These are phyloP conservation scores for Pungitius pungitius DNA, from an alignment of 2,113 vertebrate species.

Conservation along the genomic window DNA sequence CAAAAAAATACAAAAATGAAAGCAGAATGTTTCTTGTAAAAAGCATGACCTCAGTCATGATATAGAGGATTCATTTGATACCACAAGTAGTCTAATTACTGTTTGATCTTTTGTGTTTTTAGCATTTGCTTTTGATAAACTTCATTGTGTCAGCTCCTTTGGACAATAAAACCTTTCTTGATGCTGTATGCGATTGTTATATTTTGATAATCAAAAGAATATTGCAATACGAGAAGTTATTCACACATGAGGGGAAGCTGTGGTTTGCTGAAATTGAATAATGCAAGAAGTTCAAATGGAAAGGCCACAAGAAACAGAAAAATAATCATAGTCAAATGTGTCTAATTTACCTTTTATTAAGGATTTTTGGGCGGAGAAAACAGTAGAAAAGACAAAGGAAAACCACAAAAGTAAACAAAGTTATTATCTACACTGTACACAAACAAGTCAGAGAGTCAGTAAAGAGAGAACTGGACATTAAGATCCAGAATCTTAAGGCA, in stretches of 20 bases:
- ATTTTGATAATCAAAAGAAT: constrained; percentile 20
- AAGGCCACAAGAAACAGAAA: neutral
- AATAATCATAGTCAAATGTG: constrained; percentile 23
- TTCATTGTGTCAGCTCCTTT: constrained; percentile 62
- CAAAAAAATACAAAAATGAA: constrained; percentile 9
- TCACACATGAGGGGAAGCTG: neutral
- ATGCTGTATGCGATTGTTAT: constrained; percentile 34
- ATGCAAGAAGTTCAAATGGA: neutral
- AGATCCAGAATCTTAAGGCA: constrained; percentile 58
- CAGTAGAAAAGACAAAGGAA: constrained; percentile 52
- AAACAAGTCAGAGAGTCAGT: constrained; percentile 43
- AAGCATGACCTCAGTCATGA: constrained; percentile 31
- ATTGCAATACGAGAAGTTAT: neutral
- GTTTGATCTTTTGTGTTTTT: constrained; percentile 51
- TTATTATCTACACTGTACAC: constrained; percentile 70
- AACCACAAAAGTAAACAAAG: constrained; percentile 36
- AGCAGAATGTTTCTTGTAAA: constrained; percentile 29
- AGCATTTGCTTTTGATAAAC: constrained; percentile 51
- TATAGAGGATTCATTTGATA: constrained; percentile 42
- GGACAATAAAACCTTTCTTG: constrained; percentile 69
- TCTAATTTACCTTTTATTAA: constrained; percentile 67
- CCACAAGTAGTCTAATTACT: constrained; percentile 27
- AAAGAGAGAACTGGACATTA: constrained; percentile 40
- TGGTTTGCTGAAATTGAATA: neutral
- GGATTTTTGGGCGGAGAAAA: constrained; percentile 37